These are phyloP conservation scores for Geotrypetes seraphini DNA, from an alignment of 2,797 vertebrate genomes.

Conservation along the genomic window DNA sequence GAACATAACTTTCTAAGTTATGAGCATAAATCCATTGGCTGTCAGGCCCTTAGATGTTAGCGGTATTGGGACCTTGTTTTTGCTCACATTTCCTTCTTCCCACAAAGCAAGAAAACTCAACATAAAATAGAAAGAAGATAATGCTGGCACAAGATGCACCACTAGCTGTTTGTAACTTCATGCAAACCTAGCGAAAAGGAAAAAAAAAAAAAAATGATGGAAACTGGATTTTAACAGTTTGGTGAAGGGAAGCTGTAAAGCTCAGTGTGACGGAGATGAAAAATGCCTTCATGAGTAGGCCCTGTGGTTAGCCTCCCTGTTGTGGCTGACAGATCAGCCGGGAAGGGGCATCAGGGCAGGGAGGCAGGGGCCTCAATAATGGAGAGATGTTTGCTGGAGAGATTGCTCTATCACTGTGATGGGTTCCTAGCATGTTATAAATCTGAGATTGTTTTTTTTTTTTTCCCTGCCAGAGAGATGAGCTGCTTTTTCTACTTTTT, in stretches of 20 bases:
- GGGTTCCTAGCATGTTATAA: slow-evolving; percentile 44
- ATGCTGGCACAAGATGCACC: slow-evolving; percentile 1
- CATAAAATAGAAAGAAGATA: slow-evolving; percentile 2
- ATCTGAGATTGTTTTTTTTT: slow-evolving; percentile 44
- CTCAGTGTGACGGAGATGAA: slow-evolving; percentile 33
- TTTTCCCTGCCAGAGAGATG: slow-evolving; percentile 31
- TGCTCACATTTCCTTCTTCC: too few species aligned
- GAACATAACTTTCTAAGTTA: too few species aligned
- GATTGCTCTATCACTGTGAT: slow-evolving; percentile 60
- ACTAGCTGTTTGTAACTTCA: not conserved
- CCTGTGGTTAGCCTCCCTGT: slow-evolving; percentile 16
- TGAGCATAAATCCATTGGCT: too few species aligned
- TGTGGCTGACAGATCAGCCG: slow-evolving; percentile 46
- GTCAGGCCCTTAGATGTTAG: too few species aligned
- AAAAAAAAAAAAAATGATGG: not conserved
- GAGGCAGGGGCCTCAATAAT: slow-evolving; percentile 52
- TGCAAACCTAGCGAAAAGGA: not conserved
- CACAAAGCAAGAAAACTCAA: slow-evolving; percentile 20
- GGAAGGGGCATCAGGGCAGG: slow-evolving; percentile 38
- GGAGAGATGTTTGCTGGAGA: slow-evolving; percentile 61
- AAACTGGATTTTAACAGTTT: slow-evolving; percentile 14
- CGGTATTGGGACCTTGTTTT: too few species aligned
- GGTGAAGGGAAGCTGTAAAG: slow-evolving; percentile 13
- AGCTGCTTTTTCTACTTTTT: slow-evolving; percentile 38
- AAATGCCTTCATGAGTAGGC: slow-evolving; percentile 14